phyloP scores from a whole-genome alignment of 2,797 vertebrate species.

The Gobionotothen gibberifrons region DNA sequence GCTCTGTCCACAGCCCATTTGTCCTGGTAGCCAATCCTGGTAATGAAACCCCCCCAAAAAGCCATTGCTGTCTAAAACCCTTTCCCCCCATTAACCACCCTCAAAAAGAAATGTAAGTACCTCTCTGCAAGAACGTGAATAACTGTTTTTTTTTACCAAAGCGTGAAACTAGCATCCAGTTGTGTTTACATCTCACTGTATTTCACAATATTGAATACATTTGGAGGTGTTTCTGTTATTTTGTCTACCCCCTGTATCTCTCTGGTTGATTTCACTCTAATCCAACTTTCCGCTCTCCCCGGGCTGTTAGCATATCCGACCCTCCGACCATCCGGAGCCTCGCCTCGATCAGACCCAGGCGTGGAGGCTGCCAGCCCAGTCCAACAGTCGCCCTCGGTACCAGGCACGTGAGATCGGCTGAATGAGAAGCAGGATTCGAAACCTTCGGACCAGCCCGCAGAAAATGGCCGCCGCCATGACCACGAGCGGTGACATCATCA shows the following conservation, averaged over 20 bases:
- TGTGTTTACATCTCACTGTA: neutral
- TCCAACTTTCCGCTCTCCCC: neutral
- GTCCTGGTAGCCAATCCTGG: neutral
- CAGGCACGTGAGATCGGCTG: slow-evolving; percentile 81
- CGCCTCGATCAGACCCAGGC: slow-evolving; percentile 80
- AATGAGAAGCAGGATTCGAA: slow-evolving; percentile 86
- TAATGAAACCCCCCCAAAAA: neutral
- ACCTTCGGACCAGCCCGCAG: slow-evolving; percentile 86
- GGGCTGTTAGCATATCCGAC: neutral
- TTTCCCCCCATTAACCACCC: neutral
- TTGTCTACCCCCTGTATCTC: slow-evolving; percentile 16
- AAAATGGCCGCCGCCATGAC: slow-evolving; percentile 91
- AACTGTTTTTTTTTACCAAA: neutral
- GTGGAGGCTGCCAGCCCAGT: slow-evolving; percentile 73
- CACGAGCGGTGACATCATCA: slow-evolving; percentile 94
- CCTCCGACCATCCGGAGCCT: neutral
- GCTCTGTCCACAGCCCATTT: neutral
- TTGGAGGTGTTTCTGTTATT: slow-evolving; percentile 13
- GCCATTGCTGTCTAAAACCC: neutral
- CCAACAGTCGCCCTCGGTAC: slow-evolving; percentile 83
- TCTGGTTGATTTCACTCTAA: slow-evolving; percentile 8
- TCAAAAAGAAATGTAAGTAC: neutral
- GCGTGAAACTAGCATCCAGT: neutral
- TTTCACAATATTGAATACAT: neutral
- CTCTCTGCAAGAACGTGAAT: neutral